These are phyloP conservation scores for Eupithecia vulgata DNA, from an alignment of 2,888 invertebrate species.

Conservation along the genomic window DNA sequence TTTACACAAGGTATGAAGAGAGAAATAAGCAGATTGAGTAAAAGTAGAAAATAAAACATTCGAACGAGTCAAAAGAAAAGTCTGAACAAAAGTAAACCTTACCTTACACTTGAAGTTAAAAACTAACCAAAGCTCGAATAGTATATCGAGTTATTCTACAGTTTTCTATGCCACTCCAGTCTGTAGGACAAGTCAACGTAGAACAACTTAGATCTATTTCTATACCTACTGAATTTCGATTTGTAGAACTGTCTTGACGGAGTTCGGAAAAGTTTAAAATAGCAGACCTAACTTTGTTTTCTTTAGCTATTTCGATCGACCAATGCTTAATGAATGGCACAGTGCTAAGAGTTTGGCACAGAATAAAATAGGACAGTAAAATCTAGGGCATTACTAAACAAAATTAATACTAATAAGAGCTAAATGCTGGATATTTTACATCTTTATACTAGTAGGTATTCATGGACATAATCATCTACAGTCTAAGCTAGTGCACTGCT, in stretches of 20 bases:
- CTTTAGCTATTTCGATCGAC: not conserved
- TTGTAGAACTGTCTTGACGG: conserved; percentile 29
- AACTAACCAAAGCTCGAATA: conserved; percentile 1
- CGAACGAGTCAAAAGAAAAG: not conserved
- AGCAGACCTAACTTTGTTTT: conserved; percentile 19
- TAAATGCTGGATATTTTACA: no score
- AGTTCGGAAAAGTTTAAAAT: conserved; percentile 23
- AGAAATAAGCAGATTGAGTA: not conserved
- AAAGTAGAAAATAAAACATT: not conserved
- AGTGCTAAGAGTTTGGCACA: not conserved
- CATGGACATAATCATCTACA: no score
- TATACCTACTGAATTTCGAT: conserved; percentile 42
- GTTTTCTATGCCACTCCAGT: conserved; percentile 10
- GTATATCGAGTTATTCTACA: not conserved
- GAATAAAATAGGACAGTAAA: no score
- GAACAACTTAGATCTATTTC: conserved; percentile 41
- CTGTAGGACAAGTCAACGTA: conserved; percentile 18
- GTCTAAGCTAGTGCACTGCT: no score
- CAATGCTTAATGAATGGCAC: not conserved
- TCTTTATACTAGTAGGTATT: no score
- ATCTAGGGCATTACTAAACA: no score
- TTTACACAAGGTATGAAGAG: not conserved
- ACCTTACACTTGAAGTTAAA: not conserved
- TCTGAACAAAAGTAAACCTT: not conserved
- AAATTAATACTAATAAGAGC: no score